phyloP scores from a whole-genome alignment of 2,888 invertebrate genomes.

The Andricus quercusramuli region DNA sequence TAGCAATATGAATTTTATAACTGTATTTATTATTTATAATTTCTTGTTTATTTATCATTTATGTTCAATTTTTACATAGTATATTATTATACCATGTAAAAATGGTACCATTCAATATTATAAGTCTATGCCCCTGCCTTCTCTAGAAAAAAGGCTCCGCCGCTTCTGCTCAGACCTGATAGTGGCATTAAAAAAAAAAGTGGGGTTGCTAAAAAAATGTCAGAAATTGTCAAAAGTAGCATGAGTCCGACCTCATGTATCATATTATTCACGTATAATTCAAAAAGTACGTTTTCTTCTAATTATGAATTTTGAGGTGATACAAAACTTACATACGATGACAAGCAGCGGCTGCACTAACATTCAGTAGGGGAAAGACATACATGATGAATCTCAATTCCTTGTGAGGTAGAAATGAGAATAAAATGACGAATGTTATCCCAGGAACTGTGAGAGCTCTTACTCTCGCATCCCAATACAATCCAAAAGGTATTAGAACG shows the following conservation, averaged over 20 bases:
- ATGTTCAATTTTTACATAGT: too few species aligned
- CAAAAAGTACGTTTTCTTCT: conserved; percentile 4
- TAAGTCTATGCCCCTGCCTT: too few species aligned
- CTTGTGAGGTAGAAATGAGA: conserved; percentile 98
- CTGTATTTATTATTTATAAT: too few species aligned
- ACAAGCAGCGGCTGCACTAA: conserved; percentile 92
- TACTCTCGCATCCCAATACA: conserved; percentile 86
- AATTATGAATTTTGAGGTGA: conserved; percentile 47
- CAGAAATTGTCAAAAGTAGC: background rate
- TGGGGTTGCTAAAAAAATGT: background rate
- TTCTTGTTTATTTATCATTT: too few species aligned
- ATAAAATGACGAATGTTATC: conserved; percentile 90
- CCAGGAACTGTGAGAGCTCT: conserved; percentile 86
- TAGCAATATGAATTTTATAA: too few species aligned
- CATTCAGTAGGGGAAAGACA: conserved; percentile 95
- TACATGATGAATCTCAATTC: conserved; percentile 98
- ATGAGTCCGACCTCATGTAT: background rate
- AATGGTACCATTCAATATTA: too few species aligned
- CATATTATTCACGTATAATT: background rate
- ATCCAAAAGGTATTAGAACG: conserved; percentile 88
- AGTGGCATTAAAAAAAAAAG: too few species aligned
- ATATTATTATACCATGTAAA: too few species aligned
- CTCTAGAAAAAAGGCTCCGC: too few species aligned
- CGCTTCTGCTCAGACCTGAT: too few species aligned
- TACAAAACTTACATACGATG: conserved; percentile 89